Conservation (phyloP, 2,797 vertebrate genomes). For the Alcedo quadribrachys region DNA sequence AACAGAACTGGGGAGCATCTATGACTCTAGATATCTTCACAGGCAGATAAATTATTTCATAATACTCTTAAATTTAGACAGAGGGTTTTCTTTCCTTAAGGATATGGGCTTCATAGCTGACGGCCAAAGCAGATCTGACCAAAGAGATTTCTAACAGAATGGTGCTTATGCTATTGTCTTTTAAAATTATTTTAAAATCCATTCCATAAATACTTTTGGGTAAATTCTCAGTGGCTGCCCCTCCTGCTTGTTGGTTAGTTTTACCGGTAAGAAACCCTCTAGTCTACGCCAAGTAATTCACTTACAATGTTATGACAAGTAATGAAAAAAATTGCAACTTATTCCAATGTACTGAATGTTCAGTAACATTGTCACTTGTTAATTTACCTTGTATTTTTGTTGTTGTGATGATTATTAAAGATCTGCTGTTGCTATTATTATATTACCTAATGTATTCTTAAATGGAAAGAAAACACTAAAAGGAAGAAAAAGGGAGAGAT, state of each 20-base stretch:
- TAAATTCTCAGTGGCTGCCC: neutral
- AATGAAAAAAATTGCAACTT: neutral
- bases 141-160: neutral
- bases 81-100: neutral
- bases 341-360: neutral
- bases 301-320: neutral
- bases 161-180: neutral
- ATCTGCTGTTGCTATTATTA: neutral
- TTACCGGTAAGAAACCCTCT: neutral
- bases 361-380: neutral
- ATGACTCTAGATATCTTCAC: neutral
- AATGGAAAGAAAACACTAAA: neutral
- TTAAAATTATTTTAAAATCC: neutral
- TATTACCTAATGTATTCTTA: neutral
- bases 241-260: neutral
- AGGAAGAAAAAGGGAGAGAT: neutral
- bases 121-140: neutral
- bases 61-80: neutral
- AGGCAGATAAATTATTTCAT: neutral
- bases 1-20: neutral
- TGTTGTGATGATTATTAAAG: neutral
- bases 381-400: neutral
- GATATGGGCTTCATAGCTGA: neutral
- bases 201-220: neutral
- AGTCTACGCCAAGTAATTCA: neutral